Conservation (phyloP, 1,140 invertebrate genomes). For the Gerris buenoi region DNA sequence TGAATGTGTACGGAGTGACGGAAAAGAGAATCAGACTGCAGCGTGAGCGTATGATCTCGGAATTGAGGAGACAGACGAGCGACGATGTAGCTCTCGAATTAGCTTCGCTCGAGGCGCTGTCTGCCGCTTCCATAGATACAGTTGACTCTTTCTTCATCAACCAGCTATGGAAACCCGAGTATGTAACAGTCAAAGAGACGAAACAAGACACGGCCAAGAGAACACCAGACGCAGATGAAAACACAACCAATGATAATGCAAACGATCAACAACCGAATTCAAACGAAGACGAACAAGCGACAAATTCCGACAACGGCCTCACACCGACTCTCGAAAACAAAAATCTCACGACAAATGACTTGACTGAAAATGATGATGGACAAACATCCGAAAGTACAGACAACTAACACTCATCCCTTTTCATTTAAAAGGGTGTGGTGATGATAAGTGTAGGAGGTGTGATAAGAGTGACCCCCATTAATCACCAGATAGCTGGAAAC, state of each 20-base stretch:
- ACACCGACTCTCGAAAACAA: too few species aligned
- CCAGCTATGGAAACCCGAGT: constrained; percentile 40
- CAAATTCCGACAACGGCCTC: too few species aligned
- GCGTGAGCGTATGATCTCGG: constrained; percentile 33
- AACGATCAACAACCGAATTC: too few species aligned
- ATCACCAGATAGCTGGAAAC: too few species aligned
- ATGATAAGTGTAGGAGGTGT: too few species aligned
- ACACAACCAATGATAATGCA: constrained; percentile 3
- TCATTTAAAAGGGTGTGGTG: too few species aligned
- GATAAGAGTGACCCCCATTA: too few species aligned
- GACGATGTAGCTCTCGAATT: not conserved
- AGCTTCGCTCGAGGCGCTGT: not conserved
- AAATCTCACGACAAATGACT: too few species aligned
- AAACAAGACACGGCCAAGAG: constrained; percentile 1
- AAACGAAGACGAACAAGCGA: too few species aligned
- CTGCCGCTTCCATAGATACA: constrained; percentile 24
- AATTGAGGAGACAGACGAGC: constrained; percentile 26
- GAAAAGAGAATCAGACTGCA: constrained; percentile 35
- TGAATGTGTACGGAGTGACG: constrained; percentile 36
- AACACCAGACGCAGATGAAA: too few species aligned
- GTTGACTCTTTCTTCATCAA: constrained; percentile 39
- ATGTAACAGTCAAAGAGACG: constrained; percentile 25
- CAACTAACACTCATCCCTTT: too few species aligned
- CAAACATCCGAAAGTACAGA: not conserved
- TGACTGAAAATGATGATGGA: too few species aligned